Percentiles rank a stretch among this genome's conserved stretches.
Conservation (phyloP, 2,888 invertebrate genomes). For the Toxonevra muliebris region DNA sequence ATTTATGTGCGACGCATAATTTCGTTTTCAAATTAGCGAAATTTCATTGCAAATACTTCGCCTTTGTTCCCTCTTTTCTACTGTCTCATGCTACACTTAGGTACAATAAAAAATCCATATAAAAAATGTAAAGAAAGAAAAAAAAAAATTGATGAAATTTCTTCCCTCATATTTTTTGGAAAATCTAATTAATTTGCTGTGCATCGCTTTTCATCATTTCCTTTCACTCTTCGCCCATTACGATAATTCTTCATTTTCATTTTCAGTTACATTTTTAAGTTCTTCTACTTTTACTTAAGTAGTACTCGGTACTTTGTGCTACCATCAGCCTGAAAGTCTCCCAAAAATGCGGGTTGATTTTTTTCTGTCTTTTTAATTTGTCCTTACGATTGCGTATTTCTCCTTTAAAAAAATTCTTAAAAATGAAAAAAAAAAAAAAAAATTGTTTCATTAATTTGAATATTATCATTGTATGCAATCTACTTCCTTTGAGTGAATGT, state of each 20-base stretch:
- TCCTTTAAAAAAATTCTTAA: constrained; percentile 10
- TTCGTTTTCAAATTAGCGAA: constrained; percentile 37
- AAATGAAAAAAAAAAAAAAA: constrained; percentile 6
- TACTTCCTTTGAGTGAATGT: constrained; percentile 26
- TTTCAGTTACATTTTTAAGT: not conserved
- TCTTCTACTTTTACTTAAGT: not conserved
- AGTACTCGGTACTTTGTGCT: no score
- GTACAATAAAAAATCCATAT: constrained; percentile 10
- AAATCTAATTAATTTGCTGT: constrained; percentile 40
- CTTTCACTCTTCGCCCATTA: not conserved
- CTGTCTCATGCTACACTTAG: not conserved
- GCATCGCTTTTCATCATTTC: constrained; percentile 16
- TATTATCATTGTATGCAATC: constrained; percentile 41
- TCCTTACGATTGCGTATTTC: constrained; percentile 16
- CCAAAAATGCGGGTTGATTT: no score
- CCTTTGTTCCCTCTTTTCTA: not conserved
- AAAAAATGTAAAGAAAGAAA: constrained; percentile 1
- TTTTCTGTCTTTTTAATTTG: not conserved
- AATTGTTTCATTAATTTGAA: constrained; percentile 39
- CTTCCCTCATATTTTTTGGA: constrained; percentile 27
- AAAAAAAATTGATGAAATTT: not conserved
- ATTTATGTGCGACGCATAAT: constrained; percentile 21
- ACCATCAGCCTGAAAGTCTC: no score
- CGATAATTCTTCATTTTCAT: not conserved
- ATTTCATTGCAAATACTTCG: constrained; percentile 26